Evolutionary conservation across 1,140 invertebrate genomes (phyloP), one percentile per base, ranked within the genome.

Genomic region (Macrosteles quadrilineatus): DNA sequence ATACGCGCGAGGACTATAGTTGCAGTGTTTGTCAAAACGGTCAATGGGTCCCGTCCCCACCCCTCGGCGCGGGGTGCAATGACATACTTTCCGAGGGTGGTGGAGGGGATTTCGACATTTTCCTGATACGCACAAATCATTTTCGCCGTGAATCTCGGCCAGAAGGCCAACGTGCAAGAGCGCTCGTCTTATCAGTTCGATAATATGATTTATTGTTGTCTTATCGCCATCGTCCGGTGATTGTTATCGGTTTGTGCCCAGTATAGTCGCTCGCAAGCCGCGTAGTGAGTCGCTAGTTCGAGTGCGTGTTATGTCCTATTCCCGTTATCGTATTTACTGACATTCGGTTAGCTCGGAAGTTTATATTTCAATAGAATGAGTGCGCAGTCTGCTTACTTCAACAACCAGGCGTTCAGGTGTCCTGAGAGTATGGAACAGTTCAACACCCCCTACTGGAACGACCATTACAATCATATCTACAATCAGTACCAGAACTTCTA

Each of bases 91-190:
- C 47, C 47, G 47, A 50, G 47, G 47, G 47, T 50, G 47, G 47
- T 50, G 47, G 47, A 50, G 47, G 47, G 47, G 47, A 50, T 50
- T 50, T 50, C 47, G 47, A 50, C 47, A 50, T 50, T 50, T 50
- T 50, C 47, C 47, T 50, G 47, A 50, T 50, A 50, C 47, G 47
- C 47, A 50, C 47, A 50, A 50, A 50, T 50, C 47, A 50, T 50
- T 50, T 50, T 50, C 47, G 47, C 21, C 47, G 47, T 50, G 47
- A 50, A 50, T 19, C 47, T 50, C 47, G 47, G 47, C 47, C 47
- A 50, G 47, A 50, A 50, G 47, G 47, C 47, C 47, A 21, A 36
- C 32, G 2, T 11, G 21, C 47, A 4, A 50, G 47, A 50, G 4
- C 47, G n/a, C 4, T 50, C 47, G 14, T 17, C 47, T 50, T 50